Evolutionary conservation across 2,797 vertebrate genomes (phyloP).

Genomic region (Sebastes kiyomatsui): DNA sequence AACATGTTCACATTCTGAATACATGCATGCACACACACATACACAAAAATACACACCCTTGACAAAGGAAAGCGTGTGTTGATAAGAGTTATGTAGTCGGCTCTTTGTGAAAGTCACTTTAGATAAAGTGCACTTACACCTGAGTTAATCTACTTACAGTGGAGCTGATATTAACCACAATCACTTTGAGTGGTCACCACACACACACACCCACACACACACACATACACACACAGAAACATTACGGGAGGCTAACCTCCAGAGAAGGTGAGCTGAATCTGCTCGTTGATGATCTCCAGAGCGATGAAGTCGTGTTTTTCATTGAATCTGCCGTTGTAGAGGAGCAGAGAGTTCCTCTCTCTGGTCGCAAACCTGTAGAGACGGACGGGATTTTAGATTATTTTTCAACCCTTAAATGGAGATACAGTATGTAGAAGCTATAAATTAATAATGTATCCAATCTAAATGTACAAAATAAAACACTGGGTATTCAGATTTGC

Average conservation of each 20-base stretch:
- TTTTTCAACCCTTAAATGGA: not conserved
- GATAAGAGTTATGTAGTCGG: slow-evolving; percentile 27
- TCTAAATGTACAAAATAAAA: not conserved
- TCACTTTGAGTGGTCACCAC: not conserved
- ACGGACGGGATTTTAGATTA: not conserved
- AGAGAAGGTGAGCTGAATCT: slow-evolving; percentile 96
- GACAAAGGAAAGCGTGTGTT: not conserved
- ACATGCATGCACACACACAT: not conserved
- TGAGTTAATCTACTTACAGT: slow-evolving; percentile 11
- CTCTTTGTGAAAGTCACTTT: slow-evolving; percentile 40
- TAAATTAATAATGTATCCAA: not conserved
- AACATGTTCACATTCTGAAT: slow-evolving; percentile 1
- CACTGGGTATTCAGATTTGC: not conserved
- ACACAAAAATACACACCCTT: not conserved
- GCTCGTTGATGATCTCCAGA: slow-evolving; percentile 93
- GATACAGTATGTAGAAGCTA: not conserved
- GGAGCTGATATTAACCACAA: not conserved
- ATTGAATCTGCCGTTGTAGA: slow-evolving; percentile 97
- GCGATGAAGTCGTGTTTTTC: slow-evolving; percentile 98
- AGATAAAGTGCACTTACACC: slow-evolving; percentile 30
- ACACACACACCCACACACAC: not conserved
- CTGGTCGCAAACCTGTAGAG: slow-evolving; percentile 91
- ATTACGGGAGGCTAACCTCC: slow-evolving; percentile 81
- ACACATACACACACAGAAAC: slow-evolving; percentile 5
- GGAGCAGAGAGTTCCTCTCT: slow-evolving; percentile 91